Conservation (phyloP, 2,113 vertebrate species). For the Solenodon paradoxus region DNA sequence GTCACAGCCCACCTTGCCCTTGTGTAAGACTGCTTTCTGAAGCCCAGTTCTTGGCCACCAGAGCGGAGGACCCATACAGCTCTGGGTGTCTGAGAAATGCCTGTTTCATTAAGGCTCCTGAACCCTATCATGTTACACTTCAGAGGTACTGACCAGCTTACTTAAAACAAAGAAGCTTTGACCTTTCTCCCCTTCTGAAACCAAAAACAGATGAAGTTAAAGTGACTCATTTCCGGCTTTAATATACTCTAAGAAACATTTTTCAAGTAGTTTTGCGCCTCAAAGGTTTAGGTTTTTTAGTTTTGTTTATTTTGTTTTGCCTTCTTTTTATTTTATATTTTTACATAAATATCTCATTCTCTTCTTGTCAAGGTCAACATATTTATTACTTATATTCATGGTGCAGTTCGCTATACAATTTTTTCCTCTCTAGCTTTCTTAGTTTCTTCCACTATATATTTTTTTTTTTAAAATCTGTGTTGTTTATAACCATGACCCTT, state of each 20-base stretch:
- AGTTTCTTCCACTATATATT: slow-evolving; percentile 73
- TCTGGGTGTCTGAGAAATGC: slow-evolving; percentile 79
- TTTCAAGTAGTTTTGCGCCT: slow-evolving; percentile 52
- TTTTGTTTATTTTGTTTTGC: slow-evolving; percentile 57
- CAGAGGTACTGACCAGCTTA: slow-evolving; percentile 85
- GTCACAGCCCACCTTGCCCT: slow-evolving; percentile 67
- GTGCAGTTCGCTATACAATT: slow-evolving; percentile 22
- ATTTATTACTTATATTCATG: slow-evolving; percentile 79
- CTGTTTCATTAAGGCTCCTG: slow-evolving; percentile 82
- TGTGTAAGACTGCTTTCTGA: slow-evolving; percentile 73
- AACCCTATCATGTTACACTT: slow-evolving; percentile 86
- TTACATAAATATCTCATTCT: slow-evolving; percentile 79
- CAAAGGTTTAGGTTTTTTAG: slow-evolving; percentile 66
- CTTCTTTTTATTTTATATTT: slow-evolving; percentile 45
- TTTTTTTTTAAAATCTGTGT: slow-evolving; percentile 80
- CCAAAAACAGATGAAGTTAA: slow-evolving; percentile 92
- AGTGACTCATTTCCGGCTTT: slow-evolving; percentile 91
- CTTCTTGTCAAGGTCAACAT: slow-evolving; percentile 72
- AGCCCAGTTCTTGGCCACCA: slow-evolving; percentile 29
- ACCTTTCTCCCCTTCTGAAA: slow-evolving; percentile 90
- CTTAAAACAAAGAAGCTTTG: slow-evolving; percentile 89
- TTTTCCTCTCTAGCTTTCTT: slow-evolving; percentile 73
- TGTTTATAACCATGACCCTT: slow-evolving; percentile 93
- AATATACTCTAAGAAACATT: slow-evolving; percentile 85
- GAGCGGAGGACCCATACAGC: slow-evolving; percentile 63